A percentile compares a stretch with the other conserved stretches of the same genome.
phyloP scores from a whole-genome alignment of 2,797 vertebrate species.

The Pagetopsis macropterus region DNA sequence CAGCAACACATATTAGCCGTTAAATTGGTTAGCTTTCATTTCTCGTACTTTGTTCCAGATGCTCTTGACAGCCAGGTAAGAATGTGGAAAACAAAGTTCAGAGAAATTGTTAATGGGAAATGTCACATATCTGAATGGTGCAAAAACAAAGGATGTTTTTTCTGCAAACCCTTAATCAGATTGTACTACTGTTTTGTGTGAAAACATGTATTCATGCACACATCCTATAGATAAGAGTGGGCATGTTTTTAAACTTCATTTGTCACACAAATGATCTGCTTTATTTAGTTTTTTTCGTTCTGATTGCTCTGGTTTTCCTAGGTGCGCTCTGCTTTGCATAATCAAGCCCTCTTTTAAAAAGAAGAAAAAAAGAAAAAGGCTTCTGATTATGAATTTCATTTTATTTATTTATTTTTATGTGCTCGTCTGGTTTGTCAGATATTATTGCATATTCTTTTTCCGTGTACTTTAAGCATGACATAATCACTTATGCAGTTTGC shows the following conservation, averaged over 20 bases:
- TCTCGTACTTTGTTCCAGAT: not conserved
- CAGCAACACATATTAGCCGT: constrained; percentile 22
- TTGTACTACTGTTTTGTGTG: not conserved
- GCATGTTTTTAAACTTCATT: constrained; percentile 12
- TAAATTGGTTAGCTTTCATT: constrained; percentile 2
- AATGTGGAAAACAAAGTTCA: not conserved
- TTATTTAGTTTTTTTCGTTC: not conserved
- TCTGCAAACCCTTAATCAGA: not conserved
- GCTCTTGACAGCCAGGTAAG: not conserved
- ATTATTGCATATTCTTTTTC: constrained; percentile 16
- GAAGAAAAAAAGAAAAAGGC: not conserved
- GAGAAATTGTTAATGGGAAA: not conserved
- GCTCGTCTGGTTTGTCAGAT: constrained; percentile 11
- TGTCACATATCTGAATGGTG: not conserved
- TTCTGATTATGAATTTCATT: not conserved
- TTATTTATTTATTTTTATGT: not conserved
- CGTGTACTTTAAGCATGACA: not conserved
- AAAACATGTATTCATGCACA: constrained; percentile 9
- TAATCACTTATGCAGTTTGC: constrained; percentile 30
- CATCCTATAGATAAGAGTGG: not conserved
- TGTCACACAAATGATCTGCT: constrained; percentile 4
- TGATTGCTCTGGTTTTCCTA: not conserved
- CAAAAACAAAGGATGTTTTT: not conserved
- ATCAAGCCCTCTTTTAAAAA: constrained; percentile 2
- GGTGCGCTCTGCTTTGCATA: constrained; percentile 13